Conservation (phyloP, 2,888 invertebrate species). For the Pseudanteris insignis region DNA sequence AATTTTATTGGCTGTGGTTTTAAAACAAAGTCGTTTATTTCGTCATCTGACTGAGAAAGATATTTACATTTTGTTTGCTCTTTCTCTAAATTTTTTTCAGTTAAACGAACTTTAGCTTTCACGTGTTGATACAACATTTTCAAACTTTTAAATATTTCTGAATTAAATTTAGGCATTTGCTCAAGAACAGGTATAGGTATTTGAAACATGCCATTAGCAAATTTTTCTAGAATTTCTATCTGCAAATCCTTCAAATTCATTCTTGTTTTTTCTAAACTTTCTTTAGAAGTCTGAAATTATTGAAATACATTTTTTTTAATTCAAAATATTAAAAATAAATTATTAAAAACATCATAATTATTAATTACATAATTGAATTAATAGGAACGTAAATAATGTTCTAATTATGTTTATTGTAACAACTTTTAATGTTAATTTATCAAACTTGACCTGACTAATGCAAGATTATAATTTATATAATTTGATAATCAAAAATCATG, state of each 20-base stretch:
- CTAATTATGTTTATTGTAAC: too few relatives aligned
- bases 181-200: conserved; percentile 73
- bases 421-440: too few relatives aligned
- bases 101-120: conserved; percentile 69
- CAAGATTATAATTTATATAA: too few relatives aligned
- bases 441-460: too few relatives aligned
- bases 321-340: too few relatives aligned
- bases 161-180: conserved; percentile 72
- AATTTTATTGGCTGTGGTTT: conserved; percentile 5
- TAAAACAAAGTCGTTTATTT: conserved; percentile 22
- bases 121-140: conserved; percentile 71
- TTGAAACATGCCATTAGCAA: conserved; percentile 72
- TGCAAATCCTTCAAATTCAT: conserved; percentile 69
- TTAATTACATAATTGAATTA: too few relatives aligned
- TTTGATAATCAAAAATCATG: too few relatives aligned
- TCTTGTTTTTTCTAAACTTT: conserved; percentile 50
- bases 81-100: conserved; percentile 55
- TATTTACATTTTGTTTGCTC: conserved; percentile 24
- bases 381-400: too few relatives aligned
- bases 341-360: too few relatives aligned
- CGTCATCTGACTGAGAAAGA: conserved; percentile 50
- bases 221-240: conserved; percentile 73
- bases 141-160: conserved; percentile 69
- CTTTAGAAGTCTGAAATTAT: conserved; percentile 47
- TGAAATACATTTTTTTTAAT: too few relatives aligned